Base-by-base conservation (phyloP, 2,888 invertebrate genomes). In the Synergus gifuensis region DNA sequence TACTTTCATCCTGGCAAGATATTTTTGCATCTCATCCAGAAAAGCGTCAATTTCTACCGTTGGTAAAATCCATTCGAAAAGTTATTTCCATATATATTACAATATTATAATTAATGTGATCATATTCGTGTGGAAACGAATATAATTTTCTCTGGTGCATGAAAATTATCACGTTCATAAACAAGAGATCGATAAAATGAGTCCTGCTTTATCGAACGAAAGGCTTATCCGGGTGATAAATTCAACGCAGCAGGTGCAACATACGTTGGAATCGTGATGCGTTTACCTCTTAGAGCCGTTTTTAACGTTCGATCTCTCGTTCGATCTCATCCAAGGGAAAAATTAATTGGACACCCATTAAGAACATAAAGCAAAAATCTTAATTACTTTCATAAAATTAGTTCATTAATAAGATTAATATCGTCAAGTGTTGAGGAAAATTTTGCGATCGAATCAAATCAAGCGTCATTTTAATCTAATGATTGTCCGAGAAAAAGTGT, bases 161-260 rank as follows among this genome's bases (percentile, higher is more conserved):
- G 73, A 73, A 73, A 73, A 73, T 73, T 36, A 73, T 73, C 36
- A 73, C 73, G 49, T 73, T 54, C 49, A 73, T 73, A 73, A 73
- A 73, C 73, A 73, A 73, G 73, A 54, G 73, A 73, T 73, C 73
- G 49, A 73, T 73, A 73, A 73, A 73, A 73, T 73, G 54, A 69
- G 69, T 69, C 28, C 54, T 54, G 28, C 54, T n/a, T 73, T 73
- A 73, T 73, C 36, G 73, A 69, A 69, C 36, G 73, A 69, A 69
- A 69, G 69, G 22, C 73, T 73, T 73, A 73, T 73, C 28, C 49
- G 28, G 49, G 73, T 73, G 73, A 73, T 73, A 73, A 73, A 73
- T 73, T 54, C 36, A 54, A 54, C 49, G n/a, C 73, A 73, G 73
- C 73, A 73, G 73, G 73, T 73, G 73, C 36, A 36, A 46, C 49